Conservation (phyloP, 2,113 vertebrate genomes). For the Oryzias woworae region DNA sequence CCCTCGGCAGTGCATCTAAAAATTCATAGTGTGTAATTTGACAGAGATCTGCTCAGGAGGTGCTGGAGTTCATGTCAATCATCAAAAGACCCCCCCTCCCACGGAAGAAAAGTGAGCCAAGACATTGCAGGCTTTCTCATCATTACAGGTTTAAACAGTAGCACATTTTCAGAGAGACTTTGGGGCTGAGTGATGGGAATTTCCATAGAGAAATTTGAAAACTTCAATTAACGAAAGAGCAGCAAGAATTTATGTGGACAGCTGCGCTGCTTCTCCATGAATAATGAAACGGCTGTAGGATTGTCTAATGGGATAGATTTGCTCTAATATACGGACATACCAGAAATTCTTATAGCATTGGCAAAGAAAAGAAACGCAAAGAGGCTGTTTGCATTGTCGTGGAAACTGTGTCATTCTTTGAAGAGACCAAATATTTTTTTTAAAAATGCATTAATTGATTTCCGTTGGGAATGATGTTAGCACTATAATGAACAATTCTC, state of each 20-base stretch:
- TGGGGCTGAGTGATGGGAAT: conserved; percentile 57
- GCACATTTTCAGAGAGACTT: conserved; percentile 30
- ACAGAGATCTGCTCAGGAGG: conserved; percentile 21
- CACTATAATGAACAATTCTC: not conserved
- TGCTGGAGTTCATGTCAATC: conserved; percentile 39
- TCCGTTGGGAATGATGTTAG: too few species aligned
- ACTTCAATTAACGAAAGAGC: conserved; percentile 63
- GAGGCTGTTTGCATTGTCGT: too few species aligned
- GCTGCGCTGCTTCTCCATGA: conserved; percentile 57
- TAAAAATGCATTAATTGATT: too few species aligned
- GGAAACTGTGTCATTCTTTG: too few species aligned
- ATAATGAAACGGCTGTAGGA: conserved; percentile 60
- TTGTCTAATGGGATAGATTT: conserved; percentile 69
- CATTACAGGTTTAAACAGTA: conserved; percentile 41
- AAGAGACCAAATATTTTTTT: too few species aligned
- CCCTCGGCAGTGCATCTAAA: conserved; percentile 20
- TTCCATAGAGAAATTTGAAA: conserved; percentile 53
- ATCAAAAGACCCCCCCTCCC: conserved; percentile 38
- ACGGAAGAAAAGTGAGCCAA: conserved; percentile 16
- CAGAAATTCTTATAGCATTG: conserved; percentile 15
- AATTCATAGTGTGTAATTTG: conserved; percentile 46
- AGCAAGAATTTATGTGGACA: conserved; percentile 71
- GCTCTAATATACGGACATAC: conserved; percentile 42
- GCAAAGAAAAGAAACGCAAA: conserved; percentile 8
- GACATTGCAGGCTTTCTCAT: conserved; percentile 47